phyloP scores from a whole-genome alignment of 2,797 vertebrate species.

The Eupleurogrammus muticus region DNA sequence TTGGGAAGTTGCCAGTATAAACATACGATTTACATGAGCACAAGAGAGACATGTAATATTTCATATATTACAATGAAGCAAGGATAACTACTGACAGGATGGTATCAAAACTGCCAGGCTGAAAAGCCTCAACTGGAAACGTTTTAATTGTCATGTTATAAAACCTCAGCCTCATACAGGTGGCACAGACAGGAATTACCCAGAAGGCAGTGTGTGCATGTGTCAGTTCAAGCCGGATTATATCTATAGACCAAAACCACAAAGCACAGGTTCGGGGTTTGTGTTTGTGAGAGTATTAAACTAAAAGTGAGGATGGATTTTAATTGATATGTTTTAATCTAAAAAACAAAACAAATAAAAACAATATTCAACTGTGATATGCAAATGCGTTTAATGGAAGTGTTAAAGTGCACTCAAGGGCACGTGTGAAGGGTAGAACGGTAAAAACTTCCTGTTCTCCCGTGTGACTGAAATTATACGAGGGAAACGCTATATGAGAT shows the following conservation, averaged over 20 bases:
- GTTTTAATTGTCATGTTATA: slow-evolving; percentile 62
- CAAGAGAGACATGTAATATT: too few species aligned
- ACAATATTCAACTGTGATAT: neutral
- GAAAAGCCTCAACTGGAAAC: slow-evolving; percentile 41
- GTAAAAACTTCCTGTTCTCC: neutral
- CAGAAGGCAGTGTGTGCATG: slow-evolving; percentile 9
- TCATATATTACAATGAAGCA: too few species aligned
- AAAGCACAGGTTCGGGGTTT: neutral
- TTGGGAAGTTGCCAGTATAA: too few species aligned
- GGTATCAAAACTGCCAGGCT: slow-evolving; percentile 45
- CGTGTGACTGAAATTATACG: slow-evolving; percentile 26
- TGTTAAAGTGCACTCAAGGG: neutral
- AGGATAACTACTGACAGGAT: slow-evolving; percentile 34
- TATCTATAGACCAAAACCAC: too few species aligned
- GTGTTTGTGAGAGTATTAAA: slow-evolving; percentile 5
- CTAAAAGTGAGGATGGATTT: neutral
- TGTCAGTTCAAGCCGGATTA: neutral
- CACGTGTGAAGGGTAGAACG: neutral
- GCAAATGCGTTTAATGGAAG: neutral
- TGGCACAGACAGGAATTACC: slow-evolving; percentile 28
- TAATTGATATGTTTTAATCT: neutral
- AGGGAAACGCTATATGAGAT: slow-evolving; percentile 19
- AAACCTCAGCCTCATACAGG: slow-evolving; percentile 37
- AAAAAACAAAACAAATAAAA: slow-evolving; percentile 8
- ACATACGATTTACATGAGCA: too few species aligned